Base-by-base conservation (phyloP, 1,140 invertebrate genomes). In the Laupala kohalensis region DNA sequence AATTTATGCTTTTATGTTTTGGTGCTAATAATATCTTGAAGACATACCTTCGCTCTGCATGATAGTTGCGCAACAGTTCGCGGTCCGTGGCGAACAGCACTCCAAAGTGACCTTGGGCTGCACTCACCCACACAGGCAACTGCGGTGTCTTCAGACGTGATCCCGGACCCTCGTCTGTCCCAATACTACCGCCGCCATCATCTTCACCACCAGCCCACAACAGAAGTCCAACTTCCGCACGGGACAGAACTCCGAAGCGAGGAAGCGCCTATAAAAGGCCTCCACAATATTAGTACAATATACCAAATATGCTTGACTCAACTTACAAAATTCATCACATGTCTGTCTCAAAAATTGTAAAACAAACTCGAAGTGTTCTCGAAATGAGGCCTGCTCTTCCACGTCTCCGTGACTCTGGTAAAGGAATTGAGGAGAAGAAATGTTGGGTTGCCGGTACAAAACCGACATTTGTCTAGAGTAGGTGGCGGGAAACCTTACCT, bases 81-180 rank as follows among this genome's bases (percentile, higher is more conserved):
- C 87, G 82, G 76, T 93, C 93, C 0, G 87, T 88, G 78, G 92
- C 92, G 77, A 92, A 93, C 0, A 93, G 80, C 2, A 93, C 83
- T 3, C 91, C 92, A 74, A 86, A 91, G 76, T 91, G 88, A 0
- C 89, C 89, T 1, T 87, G 85, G 72, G 89, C 89, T 67, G 86
- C 84, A 1, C 90, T 89, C 6, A 92, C 75, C 92, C 92, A 94
- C 76, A 94, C 89, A 5, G 92, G 92, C 37, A 88, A 81, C 76
- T 87, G 89, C 24, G 92, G 92, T 4, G 92, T 94, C 78, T 93
- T 93, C 64, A 94, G 78, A 26, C 92, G 85, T 2, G 91, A 93
- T 15, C 92, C 92, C 37, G 4, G 9, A 19, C 37, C 4, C 84
- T 83, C 3, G 82, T 6, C 63, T n/a, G n/a, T 28, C 69, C 29